Conservation (phyloP, 2,113 vertebrate genomes). For the Girardinichthys multiradiatus region DNA sequence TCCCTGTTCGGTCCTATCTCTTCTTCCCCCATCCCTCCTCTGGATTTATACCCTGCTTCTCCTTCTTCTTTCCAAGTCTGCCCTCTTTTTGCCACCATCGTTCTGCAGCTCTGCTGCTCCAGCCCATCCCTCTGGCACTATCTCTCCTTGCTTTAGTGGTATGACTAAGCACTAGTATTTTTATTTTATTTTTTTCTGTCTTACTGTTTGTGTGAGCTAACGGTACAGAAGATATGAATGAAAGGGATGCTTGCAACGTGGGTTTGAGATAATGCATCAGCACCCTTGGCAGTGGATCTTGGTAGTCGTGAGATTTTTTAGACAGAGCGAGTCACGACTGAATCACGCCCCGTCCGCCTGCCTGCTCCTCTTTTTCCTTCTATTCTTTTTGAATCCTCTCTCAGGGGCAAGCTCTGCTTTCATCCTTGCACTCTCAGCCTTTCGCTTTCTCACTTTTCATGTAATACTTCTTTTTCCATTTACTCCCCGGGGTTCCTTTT, state of each 20-base stretch:
- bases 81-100: slow-evolving; percentile 49
- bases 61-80: slow-evolving; percentile 17
- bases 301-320: slow-evolving; percentile 64
- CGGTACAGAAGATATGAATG: slow-evolving; percentile 8
- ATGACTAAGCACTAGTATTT: slow-evolving; percentile 70
- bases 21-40: slow-evolving; percentile 4
- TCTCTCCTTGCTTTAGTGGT: slow-evolving; percentile 61
- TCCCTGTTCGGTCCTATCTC: neutral
- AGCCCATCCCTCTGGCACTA: slow-evolving; percentile 52
- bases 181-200: neutral
- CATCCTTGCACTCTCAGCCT: slow-evolving; percentile 58
- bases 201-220: slow-evolving; percentile 9
- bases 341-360: slow-evolving; percentile 50
- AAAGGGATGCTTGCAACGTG: slow-evolving; percentile 22
- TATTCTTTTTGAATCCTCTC: slow-evolving; percentile 70
- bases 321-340: slow-evolving; percentile 70
- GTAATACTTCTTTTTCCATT: slow-evolving; percentile 49
- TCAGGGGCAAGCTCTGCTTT: slow-evolving; percentile 64
- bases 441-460: slow-evolving; percentile 45
- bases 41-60: slow-evolving; percentile 21
- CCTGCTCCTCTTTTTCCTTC: slow-evolving; percentile 28
- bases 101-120: slow-evolving; percentile 49
- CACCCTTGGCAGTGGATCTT: slow-evolving; percentile 44
- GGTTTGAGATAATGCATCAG: slow-evolving; percentile 40
- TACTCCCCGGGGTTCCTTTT: slow-evolving; percentile 50